Evolutionary conservation across 2,797 vertebrate genomes (phyloP).

Genomic region (Gobio occitaniae): DNA sequence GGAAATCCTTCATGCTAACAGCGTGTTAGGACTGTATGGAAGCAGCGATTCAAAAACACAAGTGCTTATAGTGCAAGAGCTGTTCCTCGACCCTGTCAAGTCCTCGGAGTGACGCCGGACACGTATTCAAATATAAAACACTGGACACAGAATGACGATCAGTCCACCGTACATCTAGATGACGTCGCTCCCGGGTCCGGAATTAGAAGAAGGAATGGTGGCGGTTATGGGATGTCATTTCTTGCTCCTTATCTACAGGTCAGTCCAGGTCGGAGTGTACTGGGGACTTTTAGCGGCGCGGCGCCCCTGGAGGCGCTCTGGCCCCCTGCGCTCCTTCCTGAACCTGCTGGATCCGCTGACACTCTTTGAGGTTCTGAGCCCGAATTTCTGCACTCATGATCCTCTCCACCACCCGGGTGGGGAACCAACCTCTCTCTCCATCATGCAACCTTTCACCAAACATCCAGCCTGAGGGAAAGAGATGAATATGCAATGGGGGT

Average conservation of each 20-base stretch:
- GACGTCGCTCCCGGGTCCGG: slow-evolving; percentile 17
- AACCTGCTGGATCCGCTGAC: slow-evolving; percentile 89
- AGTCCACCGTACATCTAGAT: neutral
- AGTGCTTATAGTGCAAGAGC: slow-evolving; percentile 51
- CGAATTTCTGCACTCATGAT: slow-evolving; percentile 92
- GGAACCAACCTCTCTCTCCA: slow-evolving; percentile 96
- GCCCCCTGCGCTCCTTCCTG: slow-evolving; percentile 73
- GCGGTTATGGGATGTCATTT: slow-evolving; percentile 29
- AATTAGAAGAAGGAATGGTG: slow-evolving; percentile 1
- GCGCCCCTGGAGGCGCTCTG: slow-evolving; percentile 65
- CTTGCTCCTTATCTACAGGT: slow-evolving; percentile 61
- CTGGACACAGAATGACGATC: slow-evolving; percentile 42
- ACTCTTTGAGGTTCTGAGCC: slow-evolving; percentile 92
- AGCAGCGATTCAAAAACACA: slow-evolving; percentile 43
- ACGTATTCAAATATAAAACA: slow-evolving; percentile 12
- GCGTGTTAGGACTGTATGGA: slow-evolving; percentile 33
- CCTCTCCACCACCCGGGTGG: slow-evolving; percentile 89
- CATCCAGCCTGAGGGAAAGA: slow-evolving; percentile 86
- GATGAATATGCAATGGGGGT: neutral
- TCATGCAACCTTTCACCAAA: slow-evolving; percentile 94
- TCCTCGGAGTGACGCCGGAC: slow-evolving; percentile 9
- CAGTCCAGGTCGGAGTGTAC: slow-evolving; percentile 61
- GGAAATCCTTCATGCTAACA: slow-evolving; percentile 50
- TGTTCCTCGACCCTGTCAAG: slow-evolving; percentile 21
- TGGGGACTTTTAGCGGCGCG: slow-evolving; percentile 66